Conservation (phyloP, 2,113 vertebrate species). For the Thamnophis sirtalis region DNA sequence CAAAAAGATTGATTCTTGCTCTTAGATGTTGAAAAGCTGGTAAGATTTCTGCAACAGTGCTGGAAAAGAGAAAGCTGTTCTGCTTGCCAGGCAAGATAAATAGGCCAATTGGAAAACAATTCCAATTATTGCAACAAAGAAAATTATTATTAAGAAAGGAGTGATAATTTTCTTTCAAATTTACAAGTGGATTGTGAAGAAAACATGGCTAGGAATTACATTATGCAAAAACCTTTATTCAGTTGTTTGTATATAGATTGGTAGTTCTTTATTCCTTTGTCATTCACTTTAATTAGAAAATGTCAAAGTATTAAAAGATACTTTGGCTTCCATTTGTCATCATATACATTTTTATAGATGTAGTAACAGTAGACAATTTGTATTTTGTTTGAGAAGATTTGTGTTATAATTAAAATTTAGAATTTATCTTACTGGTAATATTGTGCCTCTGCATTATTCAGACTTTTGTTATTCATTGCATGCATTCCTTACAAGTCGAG, state of each 20-base stretch:
- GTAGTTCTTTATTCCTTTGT: neutral
- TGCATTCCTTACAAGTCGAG: neutral
- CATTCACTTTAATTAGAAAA: neutral
- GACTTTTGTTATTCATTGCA: neutral
- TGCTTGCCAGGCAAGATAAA: neutral
- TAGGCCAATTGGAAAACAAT: neutral
- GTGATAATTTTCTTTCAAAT: neutral
- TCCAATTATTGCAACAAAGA: neutral
- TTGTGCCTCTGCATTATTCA: neutral
- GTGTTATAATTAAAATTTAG: neutral
- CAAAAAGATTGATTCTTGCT: neutral
- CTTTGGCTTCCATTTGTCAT: neutral
- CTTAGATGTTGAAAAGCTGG: neutral
- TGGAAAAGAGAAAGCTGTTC: neutral
- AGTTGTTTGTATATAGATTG: neutral
- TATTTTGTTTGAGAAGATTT: neutral
- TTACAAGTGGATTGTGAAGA: neutral
- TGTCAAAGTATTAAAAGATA: neutral
- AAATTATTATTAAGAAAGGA: neutral
- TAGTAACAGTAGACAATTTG: neutral
- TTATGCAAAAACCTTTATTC: neutral
- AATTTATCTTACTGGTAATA: neutral
- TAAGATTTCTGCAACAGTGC: neutral
- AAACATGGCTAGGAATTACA: neutral
- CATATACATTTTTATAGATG: neutral